Evolutionary conservation across 2,113 vertebrate genomes (phyloP), one percentile per base, ranked within the genome.

Genomic region (Oryzias celebensis): DNA sequence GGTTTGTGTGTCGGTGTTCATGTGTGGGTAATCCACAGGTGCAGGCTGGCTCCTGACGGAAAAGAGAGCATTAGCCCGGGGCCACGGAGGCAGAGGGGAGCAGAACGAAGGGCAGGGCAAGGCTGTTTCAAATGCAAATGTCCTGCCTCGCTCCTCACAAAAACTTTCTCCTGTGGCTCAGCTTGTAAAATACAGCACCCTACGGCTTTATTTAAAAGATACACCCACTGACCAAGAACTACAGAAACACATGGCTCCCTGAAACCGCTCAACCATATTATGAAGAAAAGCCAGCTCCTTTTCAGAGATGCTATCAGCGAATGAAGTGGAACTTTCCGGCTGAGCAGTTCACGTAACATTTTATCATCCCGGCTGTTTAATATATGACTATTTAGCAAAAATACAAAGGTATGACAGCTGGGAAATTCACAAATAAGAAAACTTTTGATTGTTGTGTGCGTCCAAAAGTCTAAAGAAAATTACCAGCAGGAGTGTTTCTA

Each of bases 121-220:
- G 15, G 73, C 80, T 71, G 81, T 89, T 93, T 92, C 85, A 91
- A 88, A 92, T 93, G 90, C 90, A 89, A 93, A 93, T 93, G 65
- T 31, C 43, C 73, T 77, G 52, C 76, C 71, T 74, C 71, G 73
- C 62, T 80, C 76, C 61, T 55, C 73, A 85, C 81, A 87, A 84
- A 88, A 90, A 82, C 77, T 62, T 77, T 71, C 70, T 85, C 82
- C 83, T 70, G 84, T 60, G 82, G 75, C 84, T 75, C 82, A 75
- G 87, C 89, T 89, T 88, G 88, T 91, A 78, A 87, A 89, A 89
- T 88, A 76, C 72, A 82, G 81, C 86, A 70, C 85, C 83, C 83
- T 71, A 71, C 71, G 77, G 82, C 81, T 87, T 80, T 81, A 87
- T 90, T 91, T 76, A 89, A 75, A 77, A 83, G 84, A 72, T 73